phyloP scores from a whole-genome alignment of 1,140 invertebrate genomes.

The Sminthurinus signatus region DNA sequence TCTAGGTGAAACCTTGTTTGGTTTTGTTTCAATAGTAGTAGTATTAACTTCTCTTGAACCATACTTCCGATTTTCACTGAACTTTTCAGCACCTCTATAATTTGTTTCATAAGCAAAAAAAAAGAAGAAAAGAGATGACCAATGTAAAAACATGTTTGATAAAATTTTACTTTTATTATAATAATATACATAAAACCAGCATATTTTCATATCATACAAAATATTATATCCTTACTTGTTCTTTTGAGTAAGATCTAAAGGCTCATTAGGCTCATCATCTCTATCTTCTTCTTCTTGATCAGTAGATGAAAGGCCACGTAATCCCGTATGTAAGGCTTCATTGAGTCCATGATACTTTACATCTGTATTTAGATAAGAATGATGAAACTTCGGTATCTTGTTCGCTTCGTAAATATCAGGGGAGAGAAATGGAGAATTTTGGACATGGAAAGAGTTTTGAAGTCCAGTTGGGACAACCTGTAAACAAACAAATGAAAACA shows the following conservation, averaged over 20 bases:
- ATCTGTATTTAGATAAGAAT: neutral
- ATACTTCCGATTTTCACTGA: neutral
- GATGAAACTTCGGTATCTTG: constrained; percentile 10
- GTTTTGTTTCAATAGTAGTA: too few relatives aligned
- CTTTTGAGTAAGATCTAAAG: constrained; percentile 30
- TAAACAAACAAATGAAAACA: too few relatives aligned
- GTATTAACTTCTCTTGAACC: constrained; percentile 1
- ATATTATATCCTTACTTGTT: constrained; percentile 13
- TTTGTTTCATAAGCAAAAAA: too few relatives aligned
- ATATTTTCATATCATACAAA: neutral
- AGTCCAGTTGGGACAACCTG: neutral
- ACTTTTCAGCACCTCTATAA: constrained; percentile 2
- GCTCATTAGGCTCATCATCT: too few relatives aligned
- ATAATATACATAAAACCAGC: neutral
- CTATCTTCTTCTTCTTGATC: constrained; percentile 16
- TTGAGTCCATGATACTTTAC: neutral
- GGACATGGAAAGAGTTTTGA: constrained; percentile 26
- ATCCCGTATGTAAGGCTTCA: constrained; percentile 13
- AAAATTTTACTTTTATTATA: too few relatives aligned
- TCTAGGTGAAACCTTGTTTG: constrained; percentile 10
- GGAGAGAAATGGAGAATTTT: constrained; percentile 17
- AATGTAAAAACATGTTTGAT: too few relatives aligned
- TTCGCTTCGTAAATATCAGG: constrained; percentile 12
- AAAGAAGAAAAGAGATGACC: too few relatives aligned
- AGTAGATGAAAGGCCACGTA: constrained; percentile 5